Conservation (phyloP, 2,797 vertebrate genomes). For the Peromyscus nudipes region DNA sequence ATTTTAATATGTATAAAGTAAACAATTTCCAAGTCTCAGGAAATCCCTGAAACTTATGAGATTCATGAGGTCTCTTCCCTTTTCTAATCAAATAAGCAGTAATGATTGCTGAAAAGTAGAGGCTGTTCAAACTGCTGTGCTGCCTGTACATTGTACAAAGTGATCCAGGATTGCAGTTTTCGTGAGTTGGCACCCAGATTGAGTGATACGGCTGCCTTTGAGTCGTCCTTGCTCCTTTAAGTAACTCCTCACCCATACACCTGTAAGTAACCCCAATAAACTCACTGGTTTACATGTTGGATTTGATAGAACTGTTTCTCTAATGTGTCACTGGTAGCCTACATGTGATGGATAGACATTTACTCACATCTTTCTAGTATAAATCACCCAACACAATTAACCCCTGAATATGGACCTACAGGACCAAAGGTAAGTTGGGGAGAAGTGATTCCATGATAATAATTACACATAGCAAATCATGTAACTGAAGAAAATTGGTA, state of each 20-base stretch:
- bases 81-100: neutral
- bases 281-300: neutral
- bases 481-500: neutral
- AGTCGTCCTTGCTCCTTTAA: too few species aligned
- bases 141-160: neutral
- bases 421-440: neutral
- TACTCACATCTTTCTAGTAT: neutral
- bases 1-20: neutral
- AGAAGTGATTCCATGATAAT: neutral
- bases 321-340: neutral
- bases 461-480: neutral
- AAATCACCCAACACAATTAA: neutral
- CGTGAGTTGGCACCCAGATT: neutral
- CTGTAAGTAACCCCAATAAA: too few species aligned
- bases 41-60: neutral
- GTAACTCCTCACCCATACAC: neutral
- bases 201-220: too few species aligned
- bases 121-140: neutral
- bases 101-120: neutral
- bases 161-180: neutral
- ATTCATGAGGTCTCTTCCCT: neutral
- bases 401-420: neutral
- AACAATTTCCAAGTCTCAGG: neutral
- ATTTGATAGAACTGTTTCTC: neutral
- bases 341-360: neutral